A percentile compares a stretch with the other conserved stretches of the same genome.
Evolutionary conservation across 2,888 invertebrate species (phyloP).

Genomic region (Eupeodes latifasciatus): DNA sequence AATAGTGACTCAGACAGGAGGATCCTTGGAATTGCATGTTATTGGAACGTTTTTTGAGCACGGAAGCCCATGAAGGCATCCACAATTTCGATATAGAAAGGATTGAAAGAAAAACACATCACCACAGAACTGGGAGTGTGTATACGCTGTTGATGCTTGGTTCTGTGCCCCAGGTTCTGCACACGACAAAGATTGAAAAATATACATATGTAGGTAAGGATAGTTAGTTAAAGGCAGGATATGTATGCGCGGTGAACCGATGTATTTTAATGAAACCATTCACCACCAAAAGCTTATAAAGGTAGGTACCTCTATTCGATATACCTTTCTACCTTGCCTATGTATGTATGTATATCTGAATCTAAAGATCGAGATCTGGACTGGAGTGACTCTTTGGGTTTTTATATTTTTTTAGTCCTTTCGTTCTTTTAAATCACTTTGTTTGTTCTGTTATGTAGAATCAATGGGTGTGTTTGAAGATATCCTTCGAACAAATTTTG

Average conservation of each 20-base stretch:
- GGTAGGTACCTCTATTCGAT: neutral
- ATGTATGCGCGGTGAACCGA: conserved; percentile 26
- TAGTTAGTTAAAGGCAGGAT: neutral
- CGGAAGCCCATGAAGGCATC: conserved; percentile 31
- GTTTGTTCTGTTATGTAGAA: neutral
- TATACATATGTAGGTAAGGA: neutral
- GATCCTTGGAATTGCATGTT: conserved; percentile 34
- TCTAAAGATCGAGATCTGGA: neutral
- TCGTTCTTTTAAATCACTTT: neutral
- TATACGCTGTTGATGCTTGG: neutral
- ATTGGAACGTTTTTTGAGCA: conserved; percentile 25
- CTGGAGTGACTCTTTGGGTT: neutral
- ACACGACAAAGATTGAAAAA: conserved; percentile 17
- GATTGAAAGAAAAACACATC: neutral
- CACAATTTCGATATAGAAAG: conserved; percentile 6
- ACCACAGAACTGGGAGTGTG: neutral
- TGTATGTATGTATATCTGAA: too few relatives aligned
- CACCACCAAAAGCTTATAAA: neutral
- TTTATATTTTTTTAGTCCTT: too few relatives aligned
- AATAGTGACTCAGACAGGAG: conserved; percentile 36
- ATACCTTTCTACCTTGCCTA: too few relatives aligned
- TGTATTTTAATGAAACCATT: conserved; percentile 41
- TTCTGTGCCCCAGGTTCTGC: conserved; percentile 7
- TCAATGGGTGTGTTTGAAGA: conserved; percentile 24
- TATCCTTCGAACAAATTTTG: neutral